These are phyloP conservation scores for Lucinisca nassula DNA, from an alignment of 2,888 invertebrate genomes.

Conservation along the genomic window DNA sequence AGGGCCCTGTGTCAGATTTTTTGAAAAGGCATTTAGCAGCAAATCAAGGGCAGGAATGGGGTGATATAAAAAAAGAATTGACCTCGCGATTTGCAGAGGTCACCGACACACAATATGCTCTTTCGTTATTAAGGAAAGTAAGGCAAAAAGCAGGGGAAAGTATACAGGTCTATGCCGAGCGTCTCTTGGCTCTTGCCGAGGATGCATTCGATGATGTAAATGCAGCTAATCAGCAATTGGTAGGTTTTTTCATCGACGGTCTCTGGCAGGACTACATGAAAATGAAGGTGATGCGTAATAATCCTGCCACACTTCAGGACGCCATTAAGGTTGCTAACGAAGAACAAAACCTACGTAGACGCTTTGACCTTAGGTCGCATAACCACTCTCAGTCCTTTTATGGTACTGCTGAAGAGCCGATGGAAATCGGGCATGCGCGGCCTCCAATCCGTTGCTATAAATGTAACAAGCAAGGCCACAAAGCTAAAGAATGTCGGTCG, in stretches of 20 bases:
- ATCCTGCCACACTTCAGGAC: no score
- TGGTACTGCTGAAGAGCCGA: neutral
- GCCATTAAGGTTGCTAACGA: no score
- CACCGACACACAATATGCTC: no score
- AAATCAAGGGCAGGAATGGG: neutral
- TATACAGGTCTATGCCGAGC: neutral
- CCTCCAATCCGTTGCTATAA: neutral
- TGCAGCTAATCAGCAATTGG: neutral
- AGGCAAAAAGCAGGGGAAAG: neutral
- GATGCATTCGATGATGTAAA: no score
- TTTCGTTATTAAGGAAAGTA: neutral
- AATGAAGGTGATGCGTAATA: constrained; percentile 16
- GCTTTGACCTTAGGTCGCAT: no score
- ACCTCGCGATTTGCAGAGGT: neutral
- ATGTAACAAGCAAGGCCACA: constrained; percentile 1
- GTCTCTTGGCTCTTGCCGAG: neutral
- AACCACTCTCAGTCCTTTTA: no score
- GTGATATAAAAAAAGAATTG: neutral
- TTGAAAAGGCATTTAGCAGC: neutral
- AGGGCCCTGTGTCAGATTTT: no score
- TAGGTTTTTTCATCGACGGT: neutral
- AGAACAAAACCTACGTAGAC: no score
- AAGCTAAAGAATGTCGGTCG: neutral
- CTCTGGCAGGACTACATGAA: neutral
- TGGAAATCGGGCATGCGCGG: neutral